Conservation (phyloP, 2,888 invertebrate genomes). For the Sphaerophoria taeniata region DNA sequence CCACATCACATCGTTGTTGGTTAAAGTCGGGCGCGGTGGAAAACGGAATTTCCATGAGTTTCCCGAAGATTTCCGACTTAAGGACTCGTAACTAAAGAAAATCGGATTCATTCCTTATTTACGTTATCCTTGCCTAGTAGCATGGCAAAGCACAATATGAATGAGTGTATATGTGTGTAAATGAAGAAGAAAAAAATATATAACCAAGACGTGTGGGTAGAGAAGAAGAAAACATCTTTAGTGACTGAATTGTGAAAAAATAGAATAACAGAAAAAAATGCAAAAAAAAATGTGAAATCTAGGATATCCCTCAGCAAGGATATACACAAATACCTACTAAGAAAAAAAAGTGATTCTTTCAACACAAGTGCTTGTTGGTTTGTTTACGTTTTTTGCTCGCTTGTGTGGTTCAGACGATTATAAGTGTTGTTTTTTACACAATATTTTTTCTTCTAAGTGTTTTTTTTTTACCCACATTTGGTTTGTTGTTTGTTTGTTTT, state of each 20-base stretch:
- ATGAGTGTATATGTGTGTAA: slow-evolving; percentile 59
- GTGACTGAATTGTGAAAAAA: slow-evolving; percentile 68
- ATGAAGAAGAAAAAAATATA: slow-evolving; percentile 43
- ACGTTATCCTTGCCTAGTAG: slow-evolving; percentile 46
- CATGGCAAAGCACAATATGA: slow-evolving; percentile 43
- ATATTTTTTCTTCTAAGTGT: slow-evolving; percentile 29
- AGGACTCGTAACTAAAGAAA: slow-evolving; percentile 55
- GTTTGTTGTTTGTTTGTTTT: slow-evolving; percentile 34
- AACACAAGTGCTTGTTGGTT: slow-evolving; percentile 70
- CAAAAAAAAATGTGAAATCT: slow-evolving; percentile 75
- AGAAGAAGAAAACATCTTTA: slow-evolving; percentile 66
- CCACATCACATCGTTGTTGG: neutral
- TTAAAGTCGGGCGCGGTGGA: slow-evolving; percentile 12
- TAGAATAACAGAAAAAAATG: slow-evolving; percentile 62
- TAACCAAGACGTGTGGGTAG: slow-evolving; percentile 67
- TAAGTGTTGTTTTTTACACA: slow-evolving; percentile 39
- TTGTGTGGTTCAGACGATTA: slow-evolving; percentile 44
- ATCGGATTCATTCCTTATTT: slow-evolving; percentile 64
- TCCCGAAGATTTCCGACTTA: slow-evolving; percentile 66
- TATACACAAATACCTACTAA: slow-evolving; percentile 75
- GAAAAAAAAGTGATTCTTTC: slow-evolving; percentile 56
- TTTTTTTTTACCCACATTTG: slow-evolving; percentile 66
- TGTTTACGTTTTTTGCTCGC: slow-evolving; percentile 75
- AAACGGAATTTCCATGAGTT: slow-evolving; percentile 49
- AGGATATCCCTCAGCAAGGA: slow-evolving; percentile 77